These are phyloP conservation scores for Hippocampus comes DNA, from an alignment of 2,113 vertebrate species.

Conservation along the genomic window DNA sequence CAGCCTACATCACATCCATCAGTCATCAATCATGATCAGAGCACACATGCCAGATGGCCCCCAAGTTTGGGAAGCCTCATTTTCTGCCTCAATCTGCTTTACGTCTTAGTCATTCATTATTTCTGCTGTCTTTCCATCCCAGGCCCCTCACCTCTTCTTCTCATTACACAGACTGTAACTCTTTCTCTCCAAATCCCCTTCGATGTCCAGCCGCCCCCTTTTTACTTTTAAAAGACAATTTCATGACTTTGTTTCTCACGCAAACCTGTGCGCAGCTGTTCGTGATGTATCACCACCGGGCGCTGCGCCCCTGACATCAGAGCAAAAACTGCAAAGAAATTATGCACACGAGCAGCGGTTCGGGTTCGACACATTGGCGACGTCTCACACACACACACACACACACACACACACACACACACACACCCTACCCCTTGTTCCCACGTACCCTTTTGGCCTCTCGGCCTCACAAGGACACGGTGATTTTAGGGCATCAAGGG, in stretches of 20 bases:
- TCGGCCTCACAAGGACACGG: conserved; percentile 47
- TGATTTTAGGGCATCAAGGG: conserved; percentile 48
- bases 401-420: conserved; percentile 24
- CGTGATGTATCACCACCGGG: conserved; percentile 69
- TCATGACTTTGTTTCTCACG: conserved; percentile 64
- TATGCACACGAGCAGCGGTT: neutral
- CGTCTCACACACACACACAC: conserved; percentile 12
- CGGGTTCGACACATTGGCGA: conserved; percentile 12
- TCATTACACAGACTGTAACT: conserved; percentile 28
- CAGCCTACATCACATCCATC: conserved; percentile 26
- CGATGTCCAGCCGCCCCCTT: conserved; percentile 13
- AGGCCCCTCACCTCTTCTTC: conserved; percentile 2
- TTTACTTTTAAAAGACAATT: conserved; percentile 31
- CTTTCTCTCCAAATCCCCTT: conserved; percentile 17
- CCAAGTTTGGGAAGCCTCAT: conserved; percentile 13
- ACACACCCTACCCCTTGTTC: conserved; percentile 28
- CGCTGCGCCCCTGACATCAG: conserved; percentile 56
- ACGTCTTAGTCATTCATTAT: neutral
- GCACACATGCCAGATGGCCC: conserved; percentile 17
- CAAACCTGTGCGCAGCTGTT: conserved; percentile 69
- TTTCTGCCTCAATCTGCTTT: conserved; percentile 2
- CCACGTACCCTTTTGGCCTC: conserved; percentile 56
- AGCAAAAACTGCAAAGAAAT: conserved; percentile 40
- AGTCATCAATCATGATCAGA: conserved; percentile 12
- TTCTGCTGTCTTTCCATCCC: neutral